Percentiles rank a stretch among this genome's conserved stretches.
These are phyloP conservation scores for Drosophila novamexicana DNA, from an alignment of 1,140 invertebrate species.

Conservation along the genomic window DNA sequence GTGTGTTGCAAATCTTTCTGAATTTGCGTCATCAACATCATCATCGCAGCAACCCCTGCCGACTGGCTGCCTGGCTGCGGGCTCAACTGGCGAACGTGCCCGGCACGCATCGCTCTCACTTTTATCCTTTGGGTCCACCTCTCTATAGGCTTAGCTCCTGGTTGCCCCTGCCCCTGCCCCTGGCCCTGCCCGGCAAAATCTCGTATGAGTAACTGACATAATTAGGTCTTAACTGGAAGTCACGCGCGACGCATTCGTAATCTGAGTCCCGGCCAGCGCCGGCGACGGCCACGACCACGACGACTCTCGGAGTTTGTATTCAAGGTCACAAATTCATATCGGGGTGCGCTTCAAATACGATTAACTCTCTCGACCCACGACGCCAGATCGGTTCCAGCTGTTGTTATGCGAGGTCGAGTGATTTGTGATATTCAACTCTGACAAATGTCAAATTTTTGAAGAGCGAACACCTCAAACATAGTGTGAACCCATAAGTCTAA, in stretches of 20 bases:
- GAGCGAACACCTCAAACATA: background rate
- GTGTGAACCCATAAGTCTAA: too few species aligned
- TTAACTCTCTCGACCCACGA: conserved; percentile 43
- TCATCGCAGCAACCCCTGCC: conserved; percentile 17
- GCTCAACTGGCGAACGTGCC: conserved; percentile 57
- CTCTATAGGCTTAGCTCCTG: conserved; percentile 4
- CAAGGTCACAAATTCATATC: conserved; percentile 63
- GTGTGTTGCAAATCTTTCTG: conserved; percentile 67
- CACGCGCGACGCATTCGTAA: conserved; percentile 76
- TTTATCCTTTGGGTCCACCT: conserved; percentile 18
- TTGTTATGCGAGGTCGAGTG: background rate
- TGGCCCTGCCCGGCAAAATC: conserved; percentile 44
- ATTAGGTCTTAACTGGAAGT: conserved; percentile 80
- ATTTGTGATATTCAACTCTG: background rate
- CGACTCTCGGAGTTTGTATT: conserved; percentile 30
- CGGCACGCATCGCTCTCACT: conserved; percentile 60
- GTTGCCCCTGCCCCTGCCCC: conserved; percentile 26
- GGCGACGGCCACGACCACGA: conserved; percentile 1
- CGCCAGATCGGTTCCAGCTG: conserved; percentile 35
- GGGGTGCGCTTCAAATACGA: conserved; percentile 35
- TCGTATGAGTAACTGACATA: conserved; percentile 80
- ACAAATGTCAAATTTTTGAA: background rate
- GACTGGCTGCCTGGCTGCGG: too few species aligned
- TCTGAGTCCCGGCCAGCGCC: conserved; percentile 41
- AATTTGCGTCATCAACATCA: conserved; percentile 70